Evolutionary conservation across 1,140 invertebrate genomes (phyloP), one percentile per base, ranked within the genome.

Genomic region (Drosophila yakuba): DNA sequence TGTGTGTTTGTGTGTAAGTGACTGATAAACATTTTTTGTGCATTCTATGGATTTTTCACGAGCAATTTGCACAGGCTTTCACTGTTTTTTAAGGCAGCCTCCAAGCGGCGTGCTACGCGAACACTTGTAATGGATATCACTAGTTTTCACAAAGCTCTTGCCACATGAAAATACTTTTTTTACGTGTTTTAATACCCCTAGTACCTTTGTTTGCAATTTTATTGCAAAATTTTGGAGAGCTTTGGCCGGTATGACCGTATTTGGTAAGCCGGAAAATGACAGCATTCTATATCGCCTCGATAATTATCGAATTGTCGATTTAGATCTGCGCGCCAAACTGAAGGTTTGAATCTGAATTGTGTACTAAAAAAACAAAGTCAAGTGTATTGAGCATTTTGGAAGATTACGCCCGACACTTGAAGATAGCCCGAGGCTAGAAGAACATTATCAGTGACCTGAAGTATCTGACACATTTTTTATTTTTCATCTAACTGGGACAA

Each of bases 41-140:
- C 64, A 52, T 73, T 73, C 35, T 73, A 73, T 73, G 7, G 69
- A 73, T 73, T 73, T 73, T 73, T 73, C 69, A 73, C 68, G 38
- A 54, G 47, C 48, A 72, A 41, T 35, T 44, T 32, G 47, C 66
- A 25, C 14, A 17, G 23, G 17, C 15, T 32, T 28, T 3, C 7
- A n/a, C 12, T 14, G n/a, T 4, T 17, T 45, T 45, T 38, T n/a
- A 12, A 1, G 17, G 6, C 1, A 23, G 0, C 7, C 2, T 28
- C 58, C 11, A 23, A 39, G n/a, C 25, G 15, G 7, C n/a, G 4
- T 55, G 8, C 11, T 23, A 10, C 11, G 32, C 6, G 0, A 36
- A n/a, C 38, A 66, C 15, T 68, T 25, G 20, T 32, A 32, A 28
- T 47, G 15, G n/a, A 3, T 15, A 45, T 7, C 14, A 15, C 20